Evolutionary conservation across 2,113 vertebrate genomes (phyloP).

Genomic region (Anseranas semipalmata): DNA sequence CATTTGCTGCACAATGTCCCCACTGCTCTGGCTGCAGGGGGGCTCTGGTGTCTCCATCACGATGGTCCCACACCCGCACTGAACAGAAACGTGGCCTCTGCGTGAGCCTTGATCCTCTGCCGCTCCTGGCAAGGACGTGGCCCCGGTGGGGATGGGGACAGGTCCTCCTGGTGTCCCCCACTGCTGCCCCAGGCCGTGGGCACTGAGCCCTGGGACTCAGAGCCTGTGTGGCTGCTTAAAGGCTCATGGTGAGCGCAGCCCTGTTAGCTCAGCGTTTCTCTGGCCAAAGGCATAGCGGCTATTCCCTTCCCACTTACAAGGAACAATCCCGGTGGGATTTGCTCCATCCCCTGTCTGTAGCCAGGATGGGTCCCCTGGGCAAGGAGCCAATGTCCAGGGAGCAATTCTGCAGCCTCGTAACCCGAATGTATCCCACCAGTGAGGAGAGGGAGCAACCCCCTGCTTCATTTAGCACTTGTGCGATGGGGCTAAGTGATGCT

Average conservation of each 20-base stretch:
- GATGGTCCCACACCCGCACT: fast-evolving
- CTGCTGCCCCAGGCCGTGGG: fast-evolving
- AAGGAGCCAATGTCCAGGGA: not conserved
- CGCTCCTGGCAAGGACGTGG: fast-evolving
- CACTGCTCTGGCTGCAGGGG: fast-evolving
- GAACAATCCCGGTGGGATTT: fast-evolving
- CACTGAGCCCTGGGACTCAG: not conserved
- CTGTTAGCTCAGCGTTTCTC: not conserved
- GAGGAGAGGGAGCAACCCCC: not conserved
- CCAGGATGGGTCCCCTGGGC: not conserved
- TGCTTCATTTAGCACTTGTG: fast-evolving
- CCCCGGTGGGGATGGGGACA: not conserved
- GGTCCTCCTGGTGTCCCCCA: fast-evolving
- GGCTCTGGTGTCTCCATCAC: not conserved
- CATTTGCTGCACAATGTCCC: fast-evolving
- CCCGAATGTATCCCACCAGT: not conserved
- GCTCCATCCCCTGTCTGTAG: not conserved
- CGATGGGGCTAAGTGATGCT: not conserved
- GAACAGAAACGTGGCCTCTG: fast-evolving
- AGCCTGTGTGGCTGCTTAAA: not conserved
- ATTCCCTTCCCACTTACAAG: not conserved
- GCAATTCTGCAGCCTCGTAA: not conserved
- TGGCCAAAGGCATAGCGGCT: not conserved
- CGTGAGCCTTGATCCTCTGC: not conserved
- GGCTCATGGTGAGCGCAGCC: fast-evolving